These are phyloP conservation scores for Pogonus chalceus DNA, from an alignment of 1,140 invertebrate species.

Conservation along the genomic window DNA sequence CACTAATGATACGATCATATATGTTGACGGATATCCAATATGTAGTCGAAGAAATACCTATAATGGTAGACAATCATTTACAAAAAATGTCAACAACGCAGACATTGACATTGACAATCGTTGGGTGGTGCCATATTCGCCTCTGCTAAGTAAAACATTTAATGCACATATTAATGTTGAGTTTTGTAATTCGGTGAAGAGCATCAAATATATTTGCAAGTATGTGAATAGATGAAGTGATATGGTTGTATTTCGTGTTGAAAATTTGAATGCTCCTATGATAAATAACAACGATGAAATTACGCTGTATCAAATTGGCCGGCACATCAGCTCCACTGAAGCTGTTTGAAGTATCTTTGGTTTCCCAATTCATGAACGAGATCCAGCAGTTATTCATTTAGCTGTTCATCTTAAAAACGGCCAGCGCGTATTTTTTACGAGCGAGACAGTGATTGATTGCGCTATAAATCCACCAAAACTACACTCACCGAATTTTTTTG, in stretches of 20 bases:
- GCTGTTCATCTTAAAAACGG: constrained; percentile 39
- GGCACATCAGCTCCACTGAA: constrained; percentile 38
- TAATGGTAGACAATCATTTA: constrained; percentile 18
- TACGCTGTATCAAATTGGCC: constrained; percentile 28
- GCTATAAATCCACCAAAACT: constrained; percentile 10
- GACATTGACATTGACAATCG: constrained; percentile 18
- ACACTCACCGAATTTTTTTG: too few species aligned
- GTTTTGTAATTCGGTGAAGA: constrained; percentile 32
- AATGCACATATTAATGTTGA: constrained; percentile 37
- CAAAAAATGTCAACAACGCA: constrained; percentile 6
- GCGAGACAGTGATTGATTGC: constrained; percentile 18
- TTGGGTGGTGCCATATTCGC: constrained; percentile 33
- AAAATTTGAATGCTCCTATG: constrained; percentile 17
- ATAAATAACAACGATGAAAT: constrained; percentile 29
- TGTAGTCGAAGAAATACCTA: constrained; percentile 14
- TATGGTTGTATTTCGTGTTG: constrained; percentile 16
- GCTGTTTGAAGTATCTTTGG: constrained; percentile 31
- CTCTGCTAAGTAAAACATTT: constrained; percentile 38
- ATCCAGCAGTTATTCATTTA: constrained; percentile 34
- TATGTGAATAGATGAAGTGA: constrained; percentile 35
- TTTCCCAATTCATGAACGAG: constrained; percentile 35
- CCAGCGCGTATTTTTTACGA: constrained; percentile 33
- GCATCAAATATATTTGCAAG: constrained; percentile 34
- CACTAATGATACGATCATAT: constrained; percentile 28
- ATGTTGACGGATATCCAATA: constrained; percentile 28